Base-by-base conservation (phyloP, 2,797 vertebrate genomes). In the Petrocephalus sullivani region DNA sequence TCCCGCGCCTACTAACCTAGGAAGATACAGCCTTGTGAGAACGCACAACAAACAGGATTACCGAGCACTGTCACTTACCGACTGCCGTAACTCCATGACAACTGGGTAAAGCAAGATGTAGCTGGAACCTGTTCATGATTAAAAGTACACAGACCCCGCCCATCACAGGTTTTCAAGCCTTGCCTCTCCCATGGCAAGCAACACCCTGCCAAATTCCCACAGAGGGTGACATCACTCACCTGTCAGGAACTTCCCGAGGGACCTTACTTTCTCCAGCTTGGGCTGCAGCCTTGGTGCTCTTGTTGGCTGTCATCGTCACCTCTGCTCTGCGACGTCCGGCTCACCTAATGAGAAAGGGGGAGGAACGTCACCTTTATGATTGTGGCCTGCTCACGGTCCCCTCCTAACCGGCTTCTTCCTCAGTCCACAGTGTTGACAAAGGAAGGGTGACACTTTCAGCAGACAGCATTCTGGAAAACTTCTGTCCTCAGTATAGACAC, bases 291-390 rank as follows among this genome's bases (percentile, higher is more conserved):
- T 96, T 97, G 93, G 96, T 95, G 93, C 96, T 97, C 96, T 98
- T 99, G 97, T 99, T 99, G 97, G 98, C 98, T 92, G 98, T 99
- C 98, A 99, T 99, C 95, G 96, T 98, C 94, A 95, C 95, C 93
- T 93, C 94, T 94, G 94, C 96, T 96, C 91, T 95, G 94, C 91
- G 93, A 93, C 94, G 92, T 89, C 91, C 94, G 93, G 90, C 95
- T 94, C 95, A 96, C 95, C 97, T 97, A 93, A 71, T 61, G 90
- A 91, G 67, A 58, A 58, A 51, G 82, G 71, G 19, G 51, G 19
- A 28, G 49, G 21, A 85, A 57, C 61, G 57, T 87, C 92, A 53
- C 91, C 4, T 67, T 87, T 53, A 28, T 37, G 19, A 23, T 37
- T 51, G 9, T 1, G 4, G 41, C 8, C 41, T 3, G 0, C 37